Evolutionary conservation across 1,140 invertebrate genomes (phyloP).

Genomic region (Oryzaephilus surinamensis): DNA sequence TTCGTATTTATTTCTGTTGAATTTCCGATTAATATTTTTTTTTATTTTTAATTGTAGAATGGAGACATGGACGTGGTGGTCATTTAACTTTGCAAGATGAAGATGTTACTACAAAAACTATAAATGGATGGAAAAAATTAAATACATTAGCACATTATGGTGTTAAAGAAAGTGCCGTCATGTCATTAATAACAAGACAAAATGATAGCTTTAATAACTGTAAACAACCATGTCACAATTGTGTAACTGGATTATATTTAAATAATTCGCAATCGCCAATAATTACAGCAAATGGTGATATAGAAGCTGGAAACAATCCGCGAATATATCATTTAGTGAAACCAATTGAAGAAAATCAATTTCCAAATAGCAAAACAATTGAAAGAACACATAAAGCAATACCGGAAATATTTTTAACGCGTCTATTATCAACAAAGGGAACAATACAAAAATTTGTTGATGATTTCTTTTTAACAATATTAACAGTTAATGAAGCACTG

Average conservation of each 20-base stretch:
- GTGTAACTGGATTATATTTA: conserved; percentile 58
- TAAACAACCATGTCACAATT: conserved; percentile 73
- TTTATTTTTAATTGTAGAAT: conserved; percentile 63
- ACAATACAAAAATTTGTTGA: conserved; percentile 95
- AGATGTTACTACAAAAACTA: conserved; percentile 80
- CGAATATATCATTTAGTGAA: conserved; percentile 76
- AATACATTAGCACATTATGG: conserved; percentile 91
- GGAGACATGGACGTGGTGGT: conserved; percentile 83
- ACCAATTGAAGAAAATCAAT: conserved; percentile 61
- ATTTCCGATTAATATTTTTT: too few relatives aligned
- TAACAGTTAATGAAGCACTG: conserved; percentile 80
- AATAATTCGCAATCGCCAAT: conserved; percentile 64
- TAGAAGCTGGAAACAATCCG: conserved; percentile 57
- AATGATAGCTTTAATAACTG: conserved; percentile 73
- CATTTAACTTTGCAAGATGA: conserved; percentile 87
- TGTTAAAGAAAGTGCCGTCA: conserved; percentile 86
- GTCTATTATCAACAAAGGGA: conserved; percentile 86
- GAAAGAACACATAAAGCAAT: conserved; percentile 85
- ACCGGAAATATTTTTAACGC: conserved; percentile 89
- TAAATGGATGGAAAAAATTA: conserved; percentile 81
- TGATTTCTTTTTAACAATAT: conserved; percentile 83
- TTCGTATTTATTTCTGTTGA: too few relatives aligned
- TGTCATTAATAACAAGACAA: conserved; percentile 82
- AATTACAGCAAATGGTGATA: conserved; percentile 62
- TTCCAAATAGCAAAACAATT: conserved; percentile 46